Percentiles rank a stretch among this genome's conserved stretches.
Conservation (phyloP, 2,797 vertebrate genomes). For the Schizopygopsis malacanthus region DNA sequence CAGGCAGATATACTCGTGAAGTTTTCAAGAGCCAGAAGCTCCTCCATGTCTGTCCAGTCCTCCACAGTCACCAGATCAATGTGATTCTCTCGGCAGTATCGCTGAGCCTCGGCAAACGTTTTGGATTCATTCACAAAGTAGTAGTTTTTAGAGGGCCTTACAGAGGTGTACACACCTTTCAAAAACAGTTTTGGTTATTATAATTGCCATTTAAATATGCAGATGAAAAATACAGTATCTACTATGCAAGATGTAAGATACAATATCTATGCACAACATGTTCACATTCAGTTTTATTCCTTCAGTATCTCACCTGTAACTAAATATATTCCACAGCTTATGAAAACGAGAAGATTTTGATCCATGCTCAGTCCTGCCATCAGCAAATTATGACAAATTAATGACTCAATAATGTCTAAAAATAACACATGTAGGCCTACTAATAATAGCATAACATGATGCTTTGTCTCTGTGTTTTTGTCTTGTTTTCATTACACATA, state of each 20-base stretch:
- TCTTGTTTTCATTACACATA: background rate
- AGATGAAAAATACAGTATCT: background rate
- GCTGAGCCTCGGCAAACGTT: background rate
- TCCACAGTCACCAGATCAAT: background rate
- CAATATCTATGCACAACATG: background rate
- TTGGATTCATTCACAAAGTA: background rate
- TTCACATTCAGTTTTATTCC: background rate
- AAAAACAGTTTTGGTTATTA: background rate
- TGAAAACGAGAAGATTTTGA: background rate
- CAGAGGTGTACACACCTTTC: background rate
- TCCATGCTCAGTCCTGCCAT: background rate
- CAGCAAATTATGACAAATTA: background rate
- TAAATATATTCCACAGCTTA: background rate
- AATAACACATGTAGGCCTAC: background rate
- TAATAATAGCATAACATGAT: background rate
- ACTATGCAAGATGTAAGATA: background rate
- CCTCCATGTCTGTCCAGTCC: background rate
- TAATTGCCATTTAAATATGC: background rate
- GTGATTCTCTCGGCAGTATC: background rate
- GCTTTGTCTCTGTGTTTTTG: background rate
- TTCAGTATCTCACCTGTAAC: background rate
- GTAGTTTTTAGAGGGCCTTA: background rate
- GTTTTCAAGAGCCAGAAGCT: background rate
- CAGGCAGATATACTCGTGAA: background rate
- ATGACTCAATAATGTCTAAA: background rate